These are phyloP conservation scores for Chrysogorgia sp. DNA, from an alignment of 92 coral and sea anemone species.

Conservation along the genomic window DNA sequence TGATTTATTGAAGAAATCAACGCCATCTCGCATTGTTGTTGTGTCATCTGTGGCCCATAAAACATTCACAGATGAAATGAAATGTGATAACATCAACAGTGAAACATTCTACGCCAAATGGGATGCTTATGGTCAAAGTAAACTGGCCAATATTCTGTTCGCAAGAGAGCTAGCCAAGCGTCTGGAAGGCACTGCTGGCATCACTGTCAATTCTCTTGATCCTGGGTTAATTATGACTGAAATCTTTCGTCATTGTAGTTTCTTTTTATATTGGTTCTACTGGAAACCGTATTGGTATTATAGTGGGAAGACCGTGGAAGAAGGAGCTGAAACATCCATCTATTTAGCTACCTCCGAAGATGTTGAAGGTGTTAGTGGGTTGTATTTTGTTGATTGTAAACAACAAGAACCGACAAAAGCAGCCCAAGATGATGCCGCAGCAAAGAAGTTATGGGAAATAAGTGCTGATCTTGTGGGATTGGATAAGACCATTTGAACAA, in stretches of 20 bases:
- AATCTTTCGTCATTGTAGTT: slow-evolving; percentile 46
- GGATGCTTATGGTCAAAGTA: no score
- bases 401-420: slow-evolving; percentile 42
- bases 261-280: background rate
- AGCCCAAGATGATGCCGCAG: slow-evolving; percentile 66
- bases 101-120: slow-evolving; percentile 56
- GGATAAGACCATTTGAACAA: background rate
- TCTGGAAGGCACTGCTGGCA: slow-evolving; percentile 72
- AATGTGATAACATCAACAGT: slow-evolving; percentile 67
- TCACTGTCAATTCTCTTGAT: slow-evolving; percentile 70
- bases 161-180: slow-evolving; percentile 66
- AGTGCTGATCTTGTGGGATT: slow-evolving; percentile 66
- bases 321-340: slow-evolving; percentile 80
- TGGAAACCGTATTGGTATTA: no score
- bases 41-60: slow-evolving; percentile 70
- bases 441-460: slow-evolving; percentile 69
- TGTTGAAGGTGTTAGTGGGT: slow-evolving; percentile 79
- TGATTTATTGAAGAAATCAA: slow-evolving; percentile 65
- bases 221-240: slow-evolving; percentile 69
- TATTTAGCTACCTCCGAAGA: slow-evolving; percentile 83
- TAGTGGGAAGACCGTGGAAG: slow-evolving; percentile 50
- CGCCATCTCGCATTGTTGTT: slow-evolving; percentile 74
- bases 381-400: slow-evolving; percentile 69
- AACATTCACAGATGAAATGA: slow-evolving; percentile 37
- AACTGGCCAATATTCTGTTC: no score